Percentiles rank a stretch among this genome's conserved stretches.
These are phyloP conservation scores for Gymnobelideus leadbeateri DNA, from an alignment of 2,113 vertebrate species.

Conservation along the genomic window DNA sequence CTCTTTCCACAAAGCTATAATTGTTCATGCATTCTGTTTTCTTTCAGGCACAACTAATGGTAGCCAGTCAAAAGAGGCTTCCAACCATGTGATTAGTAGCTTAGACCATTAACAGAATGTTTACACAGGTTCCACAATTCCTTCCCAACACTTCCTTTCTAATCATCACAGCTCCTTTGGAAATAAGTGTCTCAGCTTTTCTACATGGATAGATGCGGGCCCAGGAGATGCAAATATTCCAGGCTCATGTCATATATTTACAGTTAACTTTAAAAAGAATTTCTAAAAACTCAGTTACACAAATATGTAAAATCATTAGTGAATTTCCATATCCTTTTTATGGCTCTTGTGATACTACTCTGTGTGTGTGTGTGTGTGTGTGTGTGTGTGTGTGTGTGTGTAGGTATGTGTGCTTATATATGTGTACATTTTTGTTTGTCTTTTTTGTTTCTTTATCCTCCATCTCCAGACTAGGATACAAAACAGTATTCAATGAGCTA, in stretches of 20 bases:
- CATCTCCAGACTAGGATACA: neutral
- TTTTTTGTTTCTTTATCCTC: neutral
- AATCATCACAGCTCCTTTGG: neutral
- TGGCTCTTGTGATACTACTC: too few relatives aligned
- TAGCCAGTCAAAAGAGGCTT: neutral
- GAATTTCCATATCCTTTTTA: neutral
- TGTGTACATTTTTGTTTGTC: neutral
- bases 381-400: too few relatives aligned
- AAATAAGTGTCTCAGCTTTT: neutral
- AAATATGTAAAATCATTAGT: neutral
- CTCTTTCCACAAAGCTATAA: too few relatives aligned
- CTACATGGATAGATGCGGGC: neutral
- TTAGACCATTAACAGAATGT: neutral
- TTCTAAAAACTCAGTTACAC: neutral
- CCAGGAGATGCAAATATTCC: neutral
- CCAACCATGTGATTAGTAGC: neutral
- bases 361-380: too few relatives aligned
- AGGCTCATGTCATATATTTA: neutral
- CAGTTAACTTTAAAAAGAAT: neutral
- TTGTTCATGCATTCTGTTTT: neutral
- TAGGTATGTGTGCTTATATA: too few relatives aligned
- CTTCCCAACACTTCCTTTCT: neutral
- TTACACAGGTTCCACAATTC: neutral
- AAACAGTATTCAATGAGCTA: neutral
- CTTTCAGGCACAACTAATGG: neutral